Base-by-base conservation (phyloP, 2,113 vertebrate genomes). In the Toxostoma redivivum region DNA sequence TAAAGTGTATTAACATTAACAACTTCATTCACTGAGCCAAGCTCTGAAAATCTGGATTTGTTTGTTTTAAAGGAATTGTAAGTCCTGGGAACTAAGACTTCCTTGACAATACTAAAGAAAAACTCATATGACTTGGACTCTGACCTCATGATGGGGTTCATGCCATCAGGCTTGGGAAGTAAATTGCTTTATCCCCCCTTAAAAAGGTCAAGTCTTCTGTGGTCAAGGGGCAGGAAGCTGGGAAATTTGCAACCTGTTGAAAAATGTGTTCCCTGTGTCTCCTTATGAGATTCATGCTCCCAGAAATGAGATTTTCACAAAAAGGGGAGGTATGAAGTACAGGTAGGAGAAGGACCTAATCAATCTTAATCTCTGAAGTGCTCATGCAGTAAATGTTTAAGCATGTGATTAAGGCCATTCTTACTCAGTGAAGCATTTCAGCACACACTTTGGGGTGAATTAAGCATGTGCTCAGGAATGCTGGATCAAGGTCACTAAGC, bases 1-100 rank as follows among this genome's bases (percentile, higher is more conserved):
- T 95, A 97, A 97, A 97, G 74, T 91, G 33, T 69, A 82, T 94
- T 92, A 72, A 90, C 50, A 50, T 87, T 92, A 90, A 77, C 80
- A 82, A 77, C 70, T 84, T 72, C n/a, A 71, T 87, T 79, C 81
- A 69, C 28, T 65, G 81, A 92, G 33, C 87, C 84, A 82, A 91
- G 58, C 62, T 89, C 78, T 86, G 70, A 89, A 94, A 94, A 82
- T 82, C 73, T 96, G 86, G 27, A 51, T 92, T 91, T 88, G 45
- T 87, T 87, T 33, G 64, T 88, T 88, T 86, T 74, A 64, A 94
- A 84, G 28, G 40, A 89, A 8, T 76, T 89, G 16, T 74, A 94
- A 58, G 25, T 80, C 62, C 62, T 71, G 50, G 47, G 54, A 82
- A 82, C 42, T 65, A 53, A 60, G 44, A 47, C 25, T 74, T 95